These are phyloP conservation scores for Stenopsyche tienmushanensis DNA, from an alignment of 1,140 invertebrate genomes.

Conservation along the genomic window DNA sequence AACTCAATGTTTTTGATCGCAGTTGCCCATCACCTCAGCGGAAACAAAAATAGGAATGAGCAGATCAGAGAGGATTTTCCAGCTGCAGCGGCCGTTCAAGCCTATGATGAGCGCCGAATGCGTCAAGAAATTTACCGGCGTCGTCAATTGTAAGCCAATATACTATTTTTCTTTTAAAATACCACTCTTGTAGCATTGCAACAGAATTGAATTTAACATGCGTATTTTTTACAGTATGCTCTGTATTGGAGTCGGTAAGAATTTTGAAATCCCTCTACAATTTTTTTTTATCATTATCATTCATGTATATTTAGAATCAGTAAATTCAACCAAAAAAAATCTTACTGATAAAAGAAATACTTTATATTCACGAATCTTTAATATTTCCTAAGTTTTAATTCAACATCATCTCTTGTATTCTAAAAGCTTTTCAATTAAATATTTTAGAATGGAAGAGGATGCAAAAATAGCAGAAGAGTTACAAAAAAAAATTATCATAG, in stretches of 20 bases:
- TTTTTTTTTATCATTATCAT: too few species aligned
- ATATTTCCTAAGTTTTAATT: too few species aligned
- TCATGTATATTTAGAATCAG: too few species aligned
- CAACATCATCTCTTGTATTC: too few species aligned
- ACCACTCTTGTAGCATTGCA: not conserved
- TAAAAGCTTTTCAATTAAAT: too few species aligned
- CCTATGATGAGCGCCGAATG: conserved; percentile 5
- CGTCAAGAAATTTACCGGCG: conserved; percentile 6
- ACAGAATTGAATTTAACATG: not conserved
- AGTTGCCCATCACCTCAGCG: conserved; percentile 29
- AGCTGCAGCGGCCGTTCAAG: conserved; percentile 31
- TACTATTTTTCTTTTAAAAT: too few species aligned
- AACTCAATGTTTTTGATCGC: not conserved
- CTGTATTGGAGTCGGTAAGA: not conserved
- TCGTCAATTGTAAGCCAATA: conserved; percentile 9
- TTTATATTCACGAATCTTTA: too few species aligned
- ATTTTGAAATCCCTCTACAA: too few species aligned
- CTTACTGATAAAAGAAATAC: too few species aligned
- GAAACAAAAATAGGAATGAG: conserved; percentile 31
- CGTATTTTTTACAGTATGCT: not conserved
- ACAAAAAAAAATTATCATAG: not conserved
- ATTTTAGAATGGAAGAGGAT: conserved; percentile 16
- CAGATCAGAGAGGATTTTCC: conserved; percentile 36
- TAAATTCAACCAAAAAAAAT: too few species aligned
- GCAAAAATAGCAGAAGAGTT: conserved; percentile 15